Conservation (phyloP, 2,888 invertebrate species). For the Eristalis pertinax region DNA sequence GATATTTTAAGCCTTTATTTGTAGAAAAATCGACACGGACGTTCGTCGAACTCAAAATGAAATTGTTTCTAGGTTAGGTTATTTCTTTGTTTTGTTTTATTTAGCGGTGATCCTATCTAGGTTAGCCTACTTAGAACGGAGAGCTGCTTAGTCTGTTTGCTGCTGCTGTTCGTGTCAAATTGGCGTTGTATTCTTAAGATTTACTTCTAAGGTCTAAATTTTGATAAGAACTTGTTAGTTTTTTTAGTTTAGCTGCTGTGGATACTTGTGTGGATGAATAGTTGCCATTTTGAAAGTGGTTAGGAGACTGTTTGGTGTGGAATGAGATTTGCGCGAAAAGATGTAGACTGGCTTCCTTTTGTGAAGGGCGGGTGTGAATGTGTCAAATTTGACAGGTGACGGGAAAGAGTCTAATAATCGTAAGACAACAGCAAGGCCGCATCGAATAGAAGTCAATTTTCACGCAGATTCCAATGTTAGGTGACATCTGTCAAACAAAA, state of each 20-base stretch:
- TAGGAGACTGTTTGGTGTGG: background rate
- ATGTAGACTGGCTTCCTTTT: background rate
- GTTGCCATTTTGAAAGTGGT: background rate
- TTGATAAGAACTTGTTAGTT: background rate
- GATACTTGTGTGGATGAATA: background rate
- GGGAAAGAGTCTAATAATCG: too few relatives aligned
- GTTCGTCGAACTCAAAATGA: background rate
- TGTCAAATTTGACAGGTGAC: too few relatives aligned
- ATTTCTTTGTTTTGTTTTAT: background rate
- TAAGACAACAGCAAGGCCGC: too few relatives aligned
- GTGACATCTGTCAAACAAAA: too few relatives aligned
- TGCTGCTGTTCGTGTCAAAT: background rate
- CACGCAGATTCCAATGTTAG: too few relatives aligned
- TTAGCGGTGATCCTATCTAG: slow-evolving; percentile 24
- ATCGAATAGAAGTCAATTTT: too few relatives aligned
- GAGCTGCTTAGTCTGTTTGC: background rate
- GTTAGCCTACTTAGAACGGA: background rate
- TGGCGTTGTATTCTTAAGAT: background rate
- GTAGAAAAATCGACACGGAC: background rate
- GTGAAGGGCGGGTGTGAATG: background rate
- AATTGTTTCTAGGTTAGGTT: background rate
- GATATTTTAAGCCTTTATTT: background rate
- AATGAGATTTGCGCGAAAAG: background rate
- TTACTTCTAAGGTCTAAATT: background rate
- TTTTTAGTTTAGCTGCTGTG: background rate